Conservation (phyloP, 2,888 invertebrate species). For the Acleris sparsana region DNA sequence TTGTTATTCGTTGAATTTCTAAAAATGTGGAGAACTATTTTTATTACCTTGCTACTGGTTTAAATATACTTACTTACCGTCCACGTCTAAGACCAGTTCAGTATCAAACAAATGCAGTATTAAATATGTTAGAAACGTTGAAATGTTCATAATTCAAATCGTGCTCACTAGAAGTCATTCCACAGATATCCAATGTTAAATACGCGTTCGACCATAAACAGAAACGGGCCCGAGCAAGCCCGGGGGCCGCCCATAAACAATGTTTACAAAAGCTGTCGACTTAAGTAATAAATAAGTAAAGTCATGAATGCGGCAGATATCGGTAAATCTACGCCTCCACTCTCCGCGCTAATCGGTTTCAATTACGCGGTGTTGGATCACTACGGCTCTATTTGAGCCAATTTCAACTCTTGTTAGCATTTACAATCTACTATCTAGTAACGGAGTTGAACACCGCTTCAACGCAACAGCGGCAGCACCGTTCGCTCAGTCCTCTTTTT, state of each 20-base stretch:
- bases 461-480: conserved; percentile 3
- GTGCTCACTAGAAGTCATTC: conserved; percentile 23
- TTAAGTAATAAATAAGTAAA: conserved; percentile 36
- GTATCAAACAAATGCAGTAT: not conserved
- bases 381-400: conserved; percentile 38
- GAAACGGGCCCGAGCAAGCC: conserved; percentile 26
- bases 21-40: too few relatives aligned
- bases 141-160: conserved; percentile 21
- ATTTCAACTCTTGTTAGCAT: conserved; percentile 22
- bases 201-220: conserved; percentile 31
- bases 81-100: too few relatives aligned
- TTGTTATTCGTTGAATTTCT: too few relatives aligned
- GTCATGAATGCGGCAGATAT: conserved; percentile 38
- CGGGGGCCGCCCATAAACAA: conserved; percentile 34
- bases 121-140: conserved; percentile 4
- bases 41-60: too few relatives aligned
- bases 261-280: conserved; percentile 39
- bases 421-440: conserved; percentile 18
- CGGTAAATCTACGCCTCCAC: conserved; percentile 38
- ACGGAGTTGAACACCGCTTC: not conserved
- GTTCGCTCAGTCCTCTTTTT: not conserved
- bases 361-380: conserved; percentile 41
- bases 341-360: conserved; percentile 44
- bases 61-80: too few relatives aligned
- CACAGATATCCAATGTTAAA: conserved; percentile 27